Percentiles rank a stretch among this genome's conserved stretches.
Conservation (phyloP, 2,797 vertebrate genomes). For the Gallinago solitaria region DNA sequence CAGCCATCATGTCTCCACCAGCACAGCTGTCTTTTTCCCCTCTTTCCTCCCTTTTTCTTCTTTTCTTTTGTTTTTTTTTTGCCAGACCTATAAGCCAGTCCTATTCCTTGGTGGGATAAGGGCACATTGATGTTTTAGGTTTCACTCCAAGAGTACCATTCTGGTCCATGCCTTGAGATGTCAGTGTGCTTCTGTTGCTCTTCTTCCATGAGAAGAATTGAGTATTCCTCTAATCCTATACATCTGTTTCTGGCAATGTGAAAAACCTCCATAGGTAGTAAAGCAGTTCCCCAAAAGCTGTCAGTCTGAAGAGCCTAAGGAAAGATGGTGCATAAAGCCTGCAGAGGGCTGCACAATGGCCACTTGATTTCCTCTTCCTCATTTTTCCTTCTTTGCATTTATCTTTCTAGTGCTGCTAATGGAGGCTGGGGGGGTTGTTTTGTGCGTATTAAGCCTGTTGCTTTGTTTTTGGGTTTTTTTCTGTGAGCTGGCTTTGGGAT, state of each 20-base stretch:
- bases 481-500: background rate
- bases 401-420: background rate
- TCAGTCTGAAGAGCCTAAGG: background rate
- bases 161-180: background rate
- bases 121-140: background rate
- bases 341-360: background rate
- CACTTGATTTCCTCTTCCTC: background rate
- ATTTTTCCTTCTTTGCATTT: background rate
- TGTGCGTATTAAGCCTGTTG: too few relatives aligned
- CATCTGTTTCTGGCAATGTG: background rate
- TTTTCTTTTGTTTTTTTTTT: background rate
- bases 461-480: background rate
- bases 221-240: background rate
- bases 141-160: background rate
- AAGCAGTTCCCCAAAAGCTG: background rate
- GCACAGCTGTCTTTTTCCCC: background rate
- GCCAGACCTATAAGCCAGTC: background rate
- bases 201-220: background rate
- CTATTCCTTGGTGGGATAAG: background rate
- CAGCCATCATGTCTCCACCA: background rate
- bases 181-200: background rate
- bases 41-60: background rate
- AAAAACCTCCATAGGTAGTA: background rate
- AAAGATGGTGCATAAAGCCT: background rate
- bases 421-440: background rate